Percentiles rank a stretch among this genome's conserved stretches.
Conservation (phyloP, 2,113 vertebrate genomes). For the Varanus salvator region DNA sequence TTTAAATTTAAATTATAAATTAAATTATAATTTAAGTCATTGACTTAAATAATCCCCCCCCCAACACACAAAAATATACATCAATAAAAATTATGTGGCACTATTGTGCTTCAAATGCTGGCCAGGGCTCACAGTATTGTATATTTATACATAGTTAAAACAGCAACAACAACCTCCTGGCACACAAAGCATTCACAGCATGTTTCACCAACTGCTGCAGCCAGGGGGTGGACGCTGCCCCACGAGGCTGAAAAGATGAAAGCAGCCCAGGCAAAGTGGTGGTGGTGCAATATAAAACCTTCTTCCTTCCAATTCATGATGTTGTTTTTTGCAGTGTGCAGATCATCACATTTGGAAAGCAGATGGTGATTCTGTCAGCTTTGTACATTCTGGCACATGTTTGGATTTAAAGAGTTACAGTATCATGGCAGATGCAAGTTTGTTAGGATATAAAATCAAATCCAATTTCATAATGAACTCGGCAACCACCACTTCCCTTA, state of each 20-base stretch:
- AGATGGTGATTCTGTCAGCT: conserved; percentile 69
- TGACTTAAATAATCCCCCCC: no score
- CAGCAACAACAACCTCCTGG: not conserved
- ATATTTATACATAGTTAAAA: not conserved
- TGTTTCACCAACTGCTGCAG: conserved; percentile 17
- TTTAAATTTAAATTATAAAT: no score
- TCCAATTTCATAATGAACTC: conserved; percentile 56
- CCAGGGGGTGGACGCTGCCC: conserved; percentile 15
- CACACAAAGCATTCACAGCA: not conserved
- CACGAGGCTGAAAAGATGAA: conserved; percentile 31
- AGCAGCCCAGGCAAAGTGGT: conserved; percentile 41
- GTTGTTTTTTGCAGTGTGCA: conserved; percentile 45
- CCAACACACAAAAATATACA: not conserved
- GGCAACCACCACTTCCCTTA: conserved; percentile 34
- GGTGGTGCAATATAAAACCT: conserved; percentile 53
- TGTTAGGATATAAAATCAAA: conserved; percentile 71
- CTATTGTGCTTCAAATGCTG: not conserved
- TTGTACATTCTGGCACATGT: conserved; percentile 57
- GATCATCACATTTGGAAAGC: conserved; percentile 43
- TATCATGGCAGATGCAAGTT: conserved; percentile 72
- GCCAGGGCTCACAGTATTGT: not conserved
- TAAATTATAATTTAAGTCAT: no score
- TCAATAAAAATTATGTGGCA: not conserved
- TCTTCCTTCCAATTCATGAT: not conserved
- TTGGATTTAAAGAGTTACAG: conserved; percentile 68